Evolutionary conservation across 2,888 invertebrate genomes (phyloP), one percentile per base, ranked within the genome.

Genomic region (Rhingia campestris): DNA sequence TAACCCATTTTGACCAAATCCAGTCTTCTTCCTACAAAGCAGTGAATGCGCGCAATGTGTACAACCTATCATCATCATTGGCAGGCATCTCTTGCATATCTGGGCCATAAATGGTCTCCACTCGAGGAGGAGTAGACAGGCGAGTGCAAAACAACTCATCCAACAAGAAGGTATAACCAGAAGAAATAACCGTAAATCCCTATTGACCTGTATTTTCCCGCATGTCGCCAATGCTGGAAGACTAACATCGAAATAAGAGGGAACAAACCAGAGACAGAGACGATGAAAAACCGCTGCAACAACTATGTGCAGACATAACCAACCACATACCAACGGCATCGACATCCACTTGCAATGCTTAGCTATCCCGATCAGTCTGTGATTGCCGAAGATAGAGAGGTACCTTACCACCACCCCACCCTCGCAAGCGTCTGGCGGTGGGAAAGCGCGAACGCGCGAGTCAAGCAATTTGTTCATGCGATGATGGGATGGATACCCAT

Each of bases 131-230:
- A 43, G 53, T 67, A 77, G 63, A 54, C 58, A 51, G 39, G 33
- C 61, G 14, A 66, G 22, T 10, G 22, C 43, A 58, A 37, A 12
- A 22, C 10, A 37, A 59, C n/a, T 58, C 35, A 54, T 45, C 64
- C 32, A 66, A 64, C 59, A 47, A 66, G 66, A 73, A 66, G 79
- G 58, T 74, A 54, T 37, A 76, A 61, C 64, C 75, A 75, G 66
- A 69, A 70, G 61, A 70, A 70, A 80, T 80, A 84, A 84, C 84
- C 74, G 84, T 84, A 80, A 84, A 75, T 74, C 80, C 84, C 80
- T 84, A 80, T 84, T 84, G 84, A 84, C 84, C 84, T 54, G 84
- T 64, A 80, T 84, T 66, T 64, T 53, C 51, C 74, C 69, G 47
- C 74, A 49, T 80, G 79, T 76, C 59, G 43, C 63, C 72, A 67